A percentile compares a stretch with the other conserved stretches of the same genome.
Conservation (phyloP, 64 coral and sea anemone species). For the Catalaphyllia jardinei region DNA sequence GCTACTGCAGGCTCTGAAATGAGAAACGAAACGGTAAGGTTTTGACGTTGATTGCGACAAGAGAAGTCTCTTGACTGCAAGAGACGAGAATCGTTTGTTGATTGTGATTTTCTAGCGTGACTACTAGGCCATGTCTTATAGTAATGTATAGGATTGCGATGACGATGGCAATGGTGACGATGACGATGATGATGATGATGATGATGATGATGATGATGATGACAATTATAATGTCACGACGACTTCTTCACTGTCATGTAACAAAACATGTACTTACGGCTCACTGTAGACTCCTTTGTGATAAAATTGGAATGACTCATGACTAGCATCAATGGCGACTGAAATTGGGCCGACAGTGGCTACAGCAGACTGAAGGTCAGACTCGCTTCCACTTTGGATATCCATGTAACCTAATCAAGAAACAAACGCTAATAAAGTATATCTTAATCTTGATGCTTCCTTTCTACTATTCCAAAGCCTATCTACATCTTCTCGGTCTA, state of each 20-base stretch:
- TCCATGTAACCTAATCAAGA: constrained; percentile 45
- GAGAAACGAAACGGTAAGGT: neutral
- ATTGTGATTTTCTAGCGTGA: too few species aligned
- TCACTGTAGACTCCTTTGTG: constrained; percentile 64
- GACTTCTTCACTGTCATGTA: neutral
- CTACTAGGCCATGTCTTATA: too few species aligned
- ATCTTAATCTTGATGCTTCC: neutral
- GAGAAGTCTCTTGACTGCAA: too few species aligned
- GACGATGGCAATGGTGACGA: too few species aligned
- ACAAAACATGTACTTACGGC: constrained; percentile 30
- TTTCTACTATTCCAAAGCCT: too few species aligned
- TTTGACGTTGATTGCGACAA: neutral
- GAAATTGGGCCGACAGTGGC: constrained; percentile 77
- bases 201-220: neutral
- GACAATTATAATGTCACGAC: neutral
- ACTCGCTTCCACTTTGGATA: constrained; percentile 28
- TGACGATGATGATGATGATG: too few species aligned
- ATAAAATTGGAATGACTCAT: constrained; percentile 76
- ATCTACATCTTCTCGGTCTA: too few species aligned
- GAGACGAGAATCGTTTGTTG: too few species aligned
- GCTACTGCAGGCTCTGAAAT: constrained; percentile 38
- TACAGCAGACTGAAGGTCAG: constrained; percentile 54
- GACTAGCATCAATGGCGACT: constrained; percentile 73
- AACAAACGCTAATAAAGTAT: neutral
- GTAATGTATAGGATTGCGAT: too few species aligned